Base-by-base conservation (phyloP, 2,113 vertebrate species). In the Abramis brama region DNA sequence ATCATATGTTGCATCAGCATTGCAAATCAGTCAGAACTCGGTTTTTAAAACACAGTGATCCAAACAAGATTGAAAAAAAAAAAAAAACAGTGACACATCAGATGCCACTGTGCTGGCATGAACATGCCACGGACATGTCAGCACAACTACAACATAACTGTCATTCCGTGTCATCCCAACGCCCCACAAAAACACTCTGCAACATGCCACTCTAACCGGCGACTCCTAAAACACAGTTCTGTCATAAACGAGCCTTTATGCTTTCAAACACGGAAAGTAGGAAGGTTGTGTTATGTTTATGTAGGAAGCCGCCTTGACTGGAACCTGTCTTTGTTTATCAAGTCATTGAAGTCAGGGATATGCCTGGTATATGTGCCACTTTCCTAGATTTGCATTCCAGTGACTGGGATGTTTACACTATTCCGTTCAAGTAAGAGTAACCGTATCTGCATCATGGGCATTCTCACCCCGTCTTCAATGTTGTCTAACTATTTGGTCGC, bases 401-500 rank as follows among this genome's bases (percentile, higher is more conserved):
- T 5, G 62, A 71, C 60, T 25, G 43, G 57, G 62, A 75, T 90
- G 89, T 90, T 87, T 90, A 85, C 77, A 78, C 85, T 76, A 39
- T 64, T 68, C 79, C 19, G 76, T 83, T 23, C 47, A 2, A 70
- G 79, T 77, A 36, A 50, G 43, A 25, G 79, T 80, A 89, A 87
- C 74, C 77, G 27, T 82, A 87, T 74, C 79, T 76, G 25, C 62
- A 43, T 62, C 47, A 79, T 57, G 30, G 85, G 82, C 39, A 75
- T 86, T 80, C 83, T 85, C 85, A 87, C 90, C 92, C 88, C 79
- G 70, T 88, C 87, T 92, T 91, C 92, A 92, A 89, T 84, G 85
- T 78, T 93, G 91, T 93, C 88, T 83, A 70, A 89, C 90, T 94
- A 93, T 94, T 94, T 89, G 89, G 93, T 93, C 91, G 45, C 93